Conservation (phyloP, 2,113 vertebrate species). For the Benitochromis conjunctus region DNA sequence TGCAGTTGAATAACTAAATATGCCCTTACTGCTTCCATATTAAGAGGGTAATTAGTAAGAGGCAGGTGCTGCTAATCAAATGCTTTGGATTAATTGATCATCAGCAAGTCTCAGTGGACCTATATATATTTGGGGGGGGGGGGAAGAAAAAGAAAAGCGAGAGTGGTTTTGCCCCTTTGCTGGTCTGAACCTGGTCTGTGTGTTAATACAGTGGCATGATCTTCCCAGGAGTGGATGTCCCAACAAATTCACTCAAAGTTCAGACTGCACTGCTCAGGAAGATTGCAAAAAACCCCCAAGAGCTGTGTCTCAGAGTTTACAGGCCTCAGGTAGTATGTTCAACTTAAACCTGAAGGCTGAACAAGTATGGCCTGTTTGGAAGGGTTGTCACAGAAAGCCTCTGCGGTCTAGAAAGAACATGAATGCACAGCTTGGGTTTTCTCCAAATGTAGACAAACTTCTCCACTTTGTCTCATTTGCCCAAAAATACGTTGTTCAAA, state of each 20-base stretch:
- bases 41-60: background rate
- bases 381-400: background rate
- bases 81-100: background rate
- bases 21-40: background rate
- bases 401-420: accelerated
- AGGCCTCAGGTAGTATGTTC: background rate
- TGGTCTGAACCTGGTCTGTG: background rate
- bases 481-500: background rate
- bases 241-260: background rate
- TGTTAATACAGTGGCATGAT: background rate
- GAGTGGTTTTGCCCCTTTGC: background rate
- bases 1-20: background rate
- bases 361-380: background rate
- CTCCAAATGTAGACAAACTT: background rate
- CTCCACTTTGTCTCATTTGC: background rate
- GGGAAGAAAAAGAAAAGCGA: accelerated
- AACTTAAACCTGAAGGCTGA: background rate
- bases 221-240: background rate
- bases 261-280: background rate
- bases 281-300: background rate
- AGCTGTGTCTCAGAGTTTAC: background rate
- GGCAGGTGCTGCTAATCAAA: background rate
- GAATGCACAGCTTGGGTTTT: accelerated
- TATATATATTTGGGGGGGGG: background rate
- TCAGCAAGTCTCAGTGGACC: background rate